Base-by-base conservation (phyloP, 1,140 invertebrate genomes). In the Pectinophora gossypiella region DNA sequence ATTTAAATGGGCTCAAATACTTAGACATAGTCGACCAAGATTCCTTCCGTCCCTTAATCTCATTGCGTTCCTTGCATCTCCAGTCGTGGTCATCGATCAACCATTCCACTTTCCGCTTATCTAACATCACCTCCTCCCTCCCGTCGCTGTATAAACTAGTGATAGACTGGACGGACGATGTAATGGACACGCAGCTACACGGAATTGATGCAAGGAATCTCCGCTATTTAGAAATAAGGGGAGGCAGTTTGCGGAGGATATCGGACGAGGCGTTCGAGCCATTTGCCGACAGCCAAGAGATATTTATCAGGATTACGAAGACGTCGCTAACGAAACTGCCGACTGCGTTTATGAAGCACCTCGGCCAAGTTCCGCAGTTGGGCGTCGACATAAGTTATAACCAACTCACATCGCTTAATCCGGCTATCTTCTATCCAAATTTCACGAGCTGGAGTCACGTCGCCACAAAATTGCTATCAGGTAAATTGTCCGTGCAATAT, bases 381-480 rank as follows among this genome's bases (percentile, higher is more conserved):
- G 92, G 93, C 2, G 87, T 97, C 38, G 95, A 96, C 74, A 88
- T 96, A 38, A 92, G 94, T 56, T 90, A 94, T 68, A 97, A 97
- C 88, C 91, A 93, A 84, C 91, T 96, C 59, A 91, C 92, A 46
- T 92, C 92, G 45, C 85, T 96, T 20, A 93, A 92, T 79, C 94
- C 95, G 20, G 93, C 94, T 13, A 92, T 94, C 20, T 94, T 96
- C 63, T 97, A 96, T 78, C 93, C 94, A 1, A 96, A 96, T 76
- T 91, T 91, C 51, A 92, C 93, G 3, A 93, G 93, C 20, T 96
- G 94, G 95, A 94, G 95, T 79, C 92, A 92, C 57, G 92, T 94
- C 38, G 95, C 94, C 16, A 96, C 95, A 5, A 94, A 93, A 71
- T 89, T 94, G 74, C 90, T 95, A 40, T 91, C 93, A 85, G 93